Evolutionary conservation across 1,140 invertebrate species (phyloP).

Genomic region (Camponotus pennsylvanicus): DNA sequence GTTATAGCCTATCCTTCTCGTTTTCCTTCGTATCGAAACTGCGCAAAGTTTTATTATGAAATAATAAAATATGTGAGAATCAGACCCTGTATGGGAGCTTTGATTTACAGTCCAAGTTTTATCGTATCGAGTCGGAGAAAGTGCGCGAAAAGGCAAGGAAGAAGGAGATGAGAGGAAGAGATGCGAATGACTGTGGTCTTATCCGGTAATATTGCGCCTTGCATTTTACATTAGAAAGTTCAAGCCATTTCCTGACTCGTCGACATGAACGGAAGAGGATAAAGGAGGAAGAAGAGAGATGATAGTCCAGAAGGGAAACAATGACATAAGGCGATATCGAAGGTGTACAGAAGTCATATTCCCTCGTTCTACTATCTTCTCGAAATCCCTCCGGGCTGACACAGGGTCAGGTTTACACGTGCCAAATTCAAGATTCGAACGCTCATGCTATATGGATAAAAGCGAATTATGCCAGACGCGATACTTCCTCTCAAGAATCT

Average conservation of each 20-base stretch:
- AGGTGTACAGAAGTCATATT: constrained; percentile 1
- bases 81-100: constrained; percentile 61
- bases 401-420: constrained; percentile 20
- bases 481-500: constrained; percentile 20
- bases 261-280: constrained; percentile 15
- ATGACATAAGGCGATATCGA: constrained; percentile 30
- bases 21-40: constrained; percentile 75
- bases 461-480: not conserved
- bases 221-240: constrained; percentile 83
- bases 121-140: constrained; percentile 76
- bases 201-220: constrained; percentile 80
- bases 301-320: constrained; percentile 31
- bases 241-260: constrained; percentile 70
- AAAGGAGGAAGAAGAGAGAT: not conserved
- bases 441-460: constrained; percentile 36
- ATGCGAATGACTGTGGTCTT: constrained; percentile 67
- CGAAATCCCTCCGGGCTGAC: constrained; percentile 15
- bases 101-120: constrained; percentile 84
- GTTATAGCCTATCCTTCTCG: constrained; percentile 54
- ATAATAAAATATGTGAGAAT: constrained; percentile 85
- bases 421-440: constrained; percentile 64
- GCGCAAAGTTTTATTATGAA: constrained; percentile 84
- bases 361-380: constrained; percentile 9
- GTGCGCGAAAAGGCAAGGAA: constrained; percentile 1
- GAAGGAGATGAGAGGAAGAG: not conserved